Evolutionary conservation across 2,797 vertebrate genomes (phyloP).

Genomic region (Micromesistius poutassou): DNA sequence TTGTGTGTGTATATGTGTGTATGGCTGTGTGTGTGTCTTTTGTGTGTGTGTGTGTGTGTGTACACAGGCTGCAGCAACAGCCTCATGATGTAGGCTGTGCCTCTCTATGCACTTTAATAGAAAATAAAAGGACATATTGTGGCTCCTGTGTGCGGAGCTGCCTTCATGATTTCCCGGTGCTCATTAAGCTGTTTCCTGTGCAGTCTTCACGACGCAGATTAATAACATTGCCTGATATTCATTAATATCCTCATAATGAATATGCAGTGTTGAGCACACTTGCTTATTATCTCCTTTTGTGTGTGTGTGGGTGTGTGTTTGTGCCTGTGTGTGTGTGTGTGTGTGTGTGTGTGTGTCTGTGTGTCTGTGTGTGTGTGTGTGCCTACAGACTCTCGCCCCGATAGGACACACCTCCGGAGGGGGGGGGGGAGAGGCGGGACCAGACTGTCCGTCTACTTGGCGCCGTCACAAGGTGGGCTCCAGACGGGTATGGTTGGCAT

Average conservation of each 20-base stretch:
- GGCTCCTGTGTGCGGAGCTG: slow-evolving; percentile 14
- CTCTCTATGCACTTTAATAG: slow-evolving; percentile 39
- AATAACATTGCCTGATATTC: slow-evolving; percentile 57
- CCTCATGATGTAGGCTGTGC: slow-evolving; percentile 15
- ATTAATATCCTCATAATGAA: slow-evolving; percentile 56
- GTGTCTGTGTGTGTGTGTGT: slow-evolving; percentile 7
- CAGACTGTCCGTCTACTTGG: slow-evolving; percentile 65
- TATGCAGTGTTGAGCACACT: slow-evolving; percentile 34
- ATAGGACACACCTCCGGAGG: slow-evolving; percentile 42
- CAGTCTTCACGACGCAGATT: slow-evolving; percentile 61
- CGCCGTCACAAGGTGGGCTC: slow-evolving; percentile 69
- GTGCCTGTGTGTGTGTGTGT: not conserved
- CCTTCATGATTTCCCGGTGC: slow-evolving; percentile 39
- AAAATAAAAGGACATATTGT: slow-evolving; percentile 51
- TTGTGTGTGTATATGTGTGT: no score
- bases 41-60: not conserved
- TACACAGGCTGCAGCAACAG: not conserved
- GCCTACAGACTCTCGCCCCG: slow-evolving; percentile 46
- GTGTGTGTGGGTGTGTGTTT: slow-evolving; percentile 19
- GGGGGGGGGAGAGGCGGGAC: slow-evolving; percentile 47
- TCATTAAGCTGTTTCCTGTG: slow-evolving; percentile 65
- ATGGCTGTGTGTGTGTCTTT: not conserved
- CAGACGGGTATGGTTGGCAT: slow-evolving; percentile 68
- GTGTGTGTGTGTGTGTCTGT: not conserved
- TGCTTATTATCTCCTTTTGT: slow-evolving; percentile 45